Evolutionary conservation across 1,140 invertebrate species (phyloP), one percentile per base, ranked within the genome.

Genomic region (Heliconius hewitsoni): DNA sequence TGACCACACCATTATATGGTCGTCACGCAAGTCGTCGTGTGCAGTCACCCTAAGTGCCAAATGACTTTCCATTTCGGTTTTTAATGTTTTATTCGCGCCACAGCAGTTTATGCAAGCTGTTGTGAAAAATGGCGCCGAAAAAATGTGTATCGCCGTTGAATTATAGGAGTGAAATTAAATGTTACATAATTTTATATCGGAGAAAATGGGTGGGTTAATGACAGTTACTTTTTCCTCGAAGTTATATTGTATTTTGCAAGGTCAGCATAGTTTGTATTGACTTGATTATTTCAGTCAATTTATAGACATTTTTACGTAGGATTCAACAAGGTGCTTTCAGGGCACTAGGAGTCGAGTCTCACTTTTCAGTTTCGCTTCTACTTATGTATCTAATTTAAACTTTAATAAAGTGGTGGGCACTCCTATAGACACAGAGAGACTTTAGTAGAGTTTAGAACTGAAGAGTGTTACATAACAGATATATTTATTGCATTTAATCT

Each of bases 61-160:
- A 85, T 83, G 82, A 88, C 86, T 90, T 90, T 90, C 88, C 81
- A 89, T 89, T 90, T 90, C 86, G 83, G 82, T 85, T 81, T 66
- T 79, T 74, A 80, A 84, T 83, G 82, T 83, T 84, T 86, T 80
- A 87, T 87, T 87, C 89, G 74, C 71, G 74, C 73, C 76, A 80
- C 87, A 79, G 74, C 78, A 42, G 77, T 74, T 81, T 81, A 77
- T 73, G 52, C 81, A 82, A 82, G 72, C 60, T n/a, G 52, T 73
- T 71, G 81, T 84, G 77, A 78, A 84, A 81, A 79, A 76, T 74
- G 52, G 30, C 78, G n/a, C 8, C 66, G 9, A 42, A 27, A 77
- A 76, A 79, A 76, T 66, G 52, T 34, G 46, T 46, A 42, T 77
- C 71, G 60, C 11, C 19, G 71, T 37, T 16, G 79, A 80, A 80